Percentiles rank a stretch among this genome's conserved stretches.
phyloP scores from a whole-genome alignment of 2,888 invertebrate genomes.

The Brenthis daphne region DNA sequence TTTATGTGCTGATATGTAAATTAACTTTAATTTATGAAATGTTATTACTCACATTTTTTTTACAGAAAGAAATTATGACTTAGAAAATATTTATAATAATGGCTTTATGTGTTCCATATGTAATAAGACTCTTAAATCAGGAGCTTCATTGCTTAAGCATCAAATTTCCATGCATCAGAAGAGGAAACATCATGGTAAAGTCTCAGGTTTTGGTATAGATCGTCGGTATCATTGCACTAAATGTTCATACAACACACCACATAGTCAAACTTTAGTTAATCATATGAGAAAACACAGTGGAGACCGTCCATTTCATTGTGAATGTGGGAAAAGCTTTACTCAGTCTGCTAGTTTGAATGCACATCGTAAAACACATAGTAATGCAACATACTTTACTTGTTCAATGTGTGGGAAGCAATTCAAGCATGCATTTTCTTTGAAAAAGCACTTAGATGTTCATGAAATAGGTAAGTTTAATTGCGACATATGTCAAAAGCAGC shows the following conservation, averaged over 20 bases:
- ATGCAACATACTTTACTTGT: conserved; percentile 65
- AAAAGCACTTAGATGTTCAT: conserved; percentile 70
- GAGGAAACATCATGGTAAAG: conserved; percentile 61
- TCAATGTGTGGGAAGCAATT: conserved; percentile 75
- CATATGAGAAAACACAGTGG: conserved; percentile 74
- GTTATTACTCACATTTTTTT: background rate
- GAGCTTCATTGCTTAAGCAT: conserved; percentile 61
- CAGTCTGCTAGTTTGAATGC: conserved; percentile 70
- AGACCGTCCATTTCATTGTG: conserved; percentile 69
- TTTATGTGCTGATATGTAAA: no score
- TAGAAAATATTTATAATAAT: conserved; percentile 11
- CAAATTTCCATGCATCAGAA: conserved; percentile 66
- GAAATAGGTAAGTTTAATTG: conserved; percentile 61
- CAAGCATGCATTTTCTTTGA: conserved; percentile 71
- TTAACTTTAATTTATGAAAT: background rate
- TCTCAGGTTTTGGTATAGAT: conserved; percentile 64
- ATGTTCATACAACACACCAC: conserved; percentile 70
- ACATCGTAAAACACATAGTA: conserved; percentile 70
- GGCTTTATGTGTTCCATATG: conserved; percentile 56
- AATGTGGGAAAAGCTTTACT: conserved; percentile 73
- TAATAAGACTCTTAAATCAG: conserved; percentile 60
- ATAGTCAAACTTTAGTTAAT: conserved; percentile 74
- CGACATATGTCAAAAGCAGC: conserved; percentile 64
- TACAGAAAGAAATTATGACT: background rate
- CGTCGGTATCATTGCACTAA: conserved; percentile 70